Conservation (phyloP, 2,113 vertebrate genomes). For the Hepsetus odoe region DNA sequence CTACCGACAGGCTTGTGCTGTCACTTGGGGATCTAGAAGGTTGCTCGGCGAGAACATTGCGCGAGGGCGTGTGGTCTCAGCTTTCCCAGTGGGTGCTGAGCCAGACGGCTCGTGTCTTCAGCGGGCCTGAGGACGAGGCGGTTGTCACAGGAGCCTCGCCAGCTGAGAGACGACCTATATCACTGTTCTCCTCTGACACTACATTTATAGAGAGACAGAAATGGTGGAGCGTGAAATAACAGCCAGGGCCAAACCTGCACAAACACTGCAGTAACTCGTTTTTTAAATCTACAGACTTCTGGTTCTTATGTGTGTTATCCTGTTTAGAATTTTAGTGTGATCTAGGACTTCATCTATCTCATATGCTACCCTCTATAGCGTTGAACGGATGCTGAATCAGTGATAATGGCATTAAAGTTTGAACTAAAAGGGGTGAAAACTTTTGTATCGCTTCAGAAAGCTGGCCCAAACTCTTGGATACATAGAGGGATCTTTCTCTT, state of each 20-base stretch:
- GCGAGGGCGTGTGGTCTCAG: neutral
- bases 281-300: too few relatives aligned
- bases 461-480: too few relatives aligned
- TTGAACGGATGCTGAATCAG: too few relatives aligned
- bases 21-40: slow-evolving; percentile 29
- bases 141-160: slow-evolving; percentile 20
- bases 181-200: neutral
- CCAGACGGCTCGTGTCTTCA: neutral
- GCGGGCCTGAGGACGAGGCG: neutral
- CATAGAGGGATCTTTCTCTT: too few relatives aligned
- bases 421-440: too few relatives aligned
- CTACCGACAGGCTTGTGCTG: slow-evolving; percentile 3
- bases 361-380: too few relatives aligned
- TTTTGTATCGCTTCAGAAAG: too few relatives aligned
- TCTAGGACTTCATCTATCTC: too few relatives aligned
- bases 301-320: neutral
- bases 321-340: too few relatives aligned
- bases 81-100: slow-evolving; percentile 5
- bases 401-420: too few relatives aligned
- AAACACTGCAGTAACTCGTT: neutral
- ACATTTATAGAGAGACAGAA: slow-evolving; percentile 36
- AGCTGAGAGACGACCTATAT: slow-evolving; percentile 22
- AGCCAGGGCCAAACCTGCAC: neutral
- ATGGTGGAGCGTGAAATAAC: neutral
- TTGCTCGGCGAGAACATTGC: slow-evolving; percentile 5